Conservation (phyloP, 2,888 invertebrate species). For the Cylloceria caligata region DNA sequence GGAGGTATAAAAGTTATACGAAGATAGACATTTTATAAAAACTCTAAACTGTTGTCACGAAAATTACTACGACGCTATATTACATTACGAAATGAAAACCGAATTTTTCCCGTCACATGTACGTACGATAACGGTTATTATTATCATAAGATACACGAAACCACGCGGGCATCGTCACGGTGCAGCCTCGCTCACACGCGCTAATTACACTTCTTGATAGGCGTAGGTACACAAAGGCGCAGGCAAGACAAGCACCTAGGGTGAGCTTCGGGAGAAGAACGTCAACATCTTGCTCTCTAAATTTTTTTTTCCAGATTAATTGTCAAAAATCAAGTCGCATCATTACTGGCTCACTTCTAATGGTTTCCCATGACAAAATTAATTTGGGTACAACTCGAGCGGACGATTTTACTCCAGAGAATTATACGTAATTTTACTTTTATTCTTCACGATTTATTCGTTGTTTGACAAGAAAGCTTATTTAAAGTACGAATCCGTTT, state of each 20-base stretch:
- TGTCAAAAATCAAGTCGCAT: too few relatives aligned
- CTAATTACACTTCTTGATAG: slow-evolving; percentile 72
- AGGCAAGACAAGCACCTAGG: not conserved
- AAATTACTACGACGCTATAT: not conserved
- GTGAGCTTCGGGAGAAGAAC: not conserved
- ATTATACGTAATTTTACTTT: not conserved
- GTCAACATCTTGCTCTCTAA: slow-evolving; percentile 7
- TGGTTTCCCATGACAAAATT: too few relatives aligned
- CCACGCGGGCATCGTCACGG: slow-evolving; percentile 65
- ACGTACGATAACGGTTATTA: slow-evolving; percentile 72
- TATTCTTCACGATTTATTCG: not conserved
- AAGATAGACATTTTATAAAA: not conserved
- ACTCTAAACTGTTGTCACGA: not conserved
- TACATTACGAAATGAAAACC: slow-evolving; percentile 7
- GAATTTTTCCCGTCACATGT: slow-evolving; percentile 61
- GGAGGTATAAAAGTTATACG: not conserved
- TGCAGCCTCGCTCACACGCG: slow-evolving; percentile 64
- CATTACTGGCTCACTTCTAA: too few relatives aligned
- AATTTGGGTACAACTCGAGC: too few relatives aligned
- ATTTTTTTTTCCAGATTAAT: too few relatives aligned
- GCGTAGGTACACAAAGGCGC: slow-evolving; percentile 66
- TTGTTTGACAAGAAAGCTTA: too few relatives aligned
- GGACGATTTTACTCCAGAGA: not conserved
- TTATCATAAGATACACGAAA: slow-evolving; percentile 70
- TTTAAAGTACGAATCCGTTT: too few relatives aligned